These are phyloP conservation scores for Ciona savignyi DNA, from an alignment of 23 tunicate species.

Conservation along the genomic window DNA sequence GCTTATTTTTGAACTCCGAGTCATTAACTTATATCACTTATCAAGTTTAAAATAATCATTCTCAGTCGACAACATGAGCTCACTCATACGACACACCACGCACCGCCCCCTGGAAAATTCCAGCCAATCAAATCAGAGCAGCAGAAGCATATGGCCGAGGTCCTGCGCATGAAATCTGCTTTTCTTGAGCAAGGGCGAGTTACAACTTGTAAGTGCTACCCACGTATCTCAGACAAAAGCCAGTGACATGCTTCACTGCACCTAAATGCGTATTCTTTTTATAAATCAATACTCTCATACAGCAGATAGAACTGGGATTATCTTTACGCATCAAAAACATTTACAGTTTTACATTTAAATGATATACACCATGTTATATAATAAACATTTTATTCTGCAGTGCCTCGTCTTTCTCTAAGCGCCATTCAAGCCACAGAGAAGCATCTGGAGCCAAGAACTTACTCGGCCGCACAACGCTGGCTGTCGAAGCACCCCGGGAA, in stretches of 20 bases:
- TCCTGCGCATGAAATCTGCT: constrained; percentile 8
- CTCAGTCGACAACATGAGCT: constrained; percentile 62
- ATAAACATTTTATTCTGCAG: constrained; percentile 6
- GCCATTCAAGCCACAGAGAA: constrained; percentile 11
- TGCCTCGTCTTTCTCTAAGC: constrained; percentile 53
- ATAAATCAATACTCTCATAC: too few species aligned
- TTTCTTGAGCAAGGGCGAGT: neutral
- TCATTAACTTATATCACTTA: too few species aligned
- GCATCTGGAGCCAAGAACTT: constrained; percentile 73
- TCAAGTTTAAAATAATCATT: too few species aligned
- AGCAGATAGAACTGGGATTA: too few species aligned
- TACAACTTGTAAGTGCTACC: neutral
- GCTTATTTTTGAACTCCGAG: too few species aligned
- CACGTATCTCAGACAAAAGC: too few species aligned
- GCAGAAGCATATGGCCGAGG: constrained; percentile 85
- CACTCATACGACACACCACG: constrained; percentile 77
- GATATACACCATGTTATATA: too few species aligned
- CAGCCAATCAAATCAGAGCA: constrained; percentile 86
- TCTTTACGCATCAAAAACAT: too few species aligned
- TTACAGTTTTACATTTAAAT: too few species aligned
- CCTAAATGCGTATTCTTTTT: too few species aligned
- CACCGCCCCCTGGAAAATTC: constrained; percentile 78
- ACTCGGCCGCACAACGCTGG: constrained; percentile 88
- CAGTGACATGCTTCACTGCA: too few species aligned
- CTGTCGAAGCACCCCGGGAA: constrained; percentile 46